Conservation (phyloP, 2,888 invertebrate genomes). For the Steromphala cineraria region DNA sequence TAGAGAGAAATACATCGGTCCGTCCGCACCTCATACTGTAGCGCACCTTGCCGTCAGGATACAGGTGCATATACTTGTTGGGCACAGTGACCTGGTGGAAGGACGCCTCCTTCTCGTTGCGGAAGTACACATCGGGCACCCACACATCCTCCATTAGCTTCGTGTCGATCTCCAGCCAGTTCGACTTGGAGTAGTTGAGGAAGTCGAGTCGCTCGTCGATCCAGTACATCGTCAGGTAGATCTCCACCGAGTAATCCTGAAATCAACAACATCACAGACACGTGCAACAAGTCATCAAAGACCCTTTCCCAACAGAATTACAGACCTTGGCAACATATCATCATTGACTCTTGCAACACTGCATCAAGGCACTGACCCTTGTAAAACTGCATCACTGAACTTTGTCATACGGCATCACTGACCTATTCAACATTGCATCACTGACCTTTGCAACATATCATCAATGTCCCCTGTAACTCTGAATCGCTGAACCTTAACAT, state of each 20-base stretch:
- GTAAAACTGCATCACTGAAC: too few species aligned
- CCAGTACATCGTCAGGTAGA: conserved; percentile 64
- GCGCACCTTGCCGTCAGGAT: conserved; percentile 58
- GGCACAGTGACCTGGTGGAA: conserved; percentile 68
- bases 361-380: too few species aligned
- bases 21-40: conserved; percentile 53
- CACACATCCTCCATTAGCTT: conserved; percentile 61
- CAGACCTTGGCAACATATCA: too few species aligned
- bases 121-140: conserved; percentile 69
- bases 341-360: too few species aligned
- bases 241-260: conserved; percentile 61
- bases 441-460: too few species aligned
- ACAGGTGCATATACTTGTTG: conserved; percentile 66
- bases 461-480: too few species aligned
- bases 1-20: background rate
- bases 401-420: too few species aligned
- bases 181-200: conserved; percentile 37
- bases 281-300: background rate
- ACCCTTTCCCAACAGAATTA: background rate
- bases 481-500: too few species aligned
- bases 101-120: conserved; percentile 67
- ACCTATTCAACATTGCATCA: too few species aligned
- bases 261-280: background rate
- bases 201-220: conserved; percentile 52
- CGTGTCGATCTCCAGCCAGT: conserved; percentile 62